Percentiles rank a stretch among this genome's conserved stretches.
Evolutionary conservation across 2,888 invertebrate genomes (phyloP).

Genomic region (Capitulum mitella): DNA sequence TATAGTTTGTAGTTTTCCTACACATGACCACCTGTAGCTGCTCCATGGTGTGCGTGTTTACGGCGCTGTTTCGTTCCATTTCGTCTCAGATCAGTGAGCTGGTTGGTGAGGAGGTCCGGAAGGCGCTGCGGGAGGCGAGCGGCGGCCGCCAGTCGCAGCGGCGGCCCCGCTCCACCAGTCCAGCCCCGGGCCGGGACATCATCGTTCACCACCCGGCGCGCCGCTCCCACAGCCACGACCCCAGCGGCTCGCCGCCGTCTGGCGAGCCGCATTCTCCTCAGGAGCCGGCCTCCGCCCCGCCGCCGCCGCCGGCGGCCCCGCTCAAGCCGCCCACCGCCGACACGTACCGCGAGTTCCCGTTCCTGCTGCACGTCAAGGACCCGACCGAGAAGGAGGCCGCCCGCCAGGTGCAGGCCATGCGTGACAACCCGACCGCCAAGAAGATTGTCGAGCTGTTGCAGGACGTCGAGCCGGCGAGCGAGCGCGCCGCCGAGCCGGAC

Average conservation of each 20-base stretch:
- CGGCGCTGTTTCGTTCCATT: too few species aligned
- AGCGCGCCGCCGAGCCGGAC: background rate
- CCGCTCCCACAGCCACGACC: background rate
- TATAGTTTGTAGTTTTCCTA: too few species aligned
- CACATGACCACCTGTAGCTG: too few species aligned
- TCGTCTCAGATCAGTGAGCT: background rate
- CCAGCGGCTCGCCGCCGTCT: background rate
- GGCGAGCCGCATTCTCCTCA: too few species aligned
- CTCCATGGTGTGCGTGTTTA: too few species aligned
- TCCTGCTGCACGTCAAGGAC: conserved; percentile 3
- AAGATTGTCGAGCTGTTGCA: background rate
- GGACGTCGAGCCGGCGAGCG: background rate
- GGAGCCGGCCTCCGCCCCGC: too few species aligned
- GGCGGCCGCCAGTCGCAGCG: background rate
- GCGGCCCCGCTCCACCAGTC: conserved; percentile 3
- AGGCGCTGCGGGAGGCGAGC: background rate
- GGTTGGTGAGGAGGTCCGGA: background rate
- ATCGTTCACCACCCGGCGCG: background rate
- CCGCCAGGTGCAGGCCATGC: background rate
- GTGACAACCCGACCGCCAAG: background rate
- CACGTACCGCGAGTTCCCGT: background rate
- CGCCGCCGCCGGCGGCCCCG: background rate
- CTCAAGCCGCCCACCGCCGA: background rate
- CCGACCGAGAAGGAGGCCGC: background rate
- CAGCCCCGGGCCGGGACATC: background rate